These are phyloP conservation scores for Plectrocnemia conspersa DNA, from an alignment of 1,140 invertebrate species.

Conservation along the genomic window DNA sequence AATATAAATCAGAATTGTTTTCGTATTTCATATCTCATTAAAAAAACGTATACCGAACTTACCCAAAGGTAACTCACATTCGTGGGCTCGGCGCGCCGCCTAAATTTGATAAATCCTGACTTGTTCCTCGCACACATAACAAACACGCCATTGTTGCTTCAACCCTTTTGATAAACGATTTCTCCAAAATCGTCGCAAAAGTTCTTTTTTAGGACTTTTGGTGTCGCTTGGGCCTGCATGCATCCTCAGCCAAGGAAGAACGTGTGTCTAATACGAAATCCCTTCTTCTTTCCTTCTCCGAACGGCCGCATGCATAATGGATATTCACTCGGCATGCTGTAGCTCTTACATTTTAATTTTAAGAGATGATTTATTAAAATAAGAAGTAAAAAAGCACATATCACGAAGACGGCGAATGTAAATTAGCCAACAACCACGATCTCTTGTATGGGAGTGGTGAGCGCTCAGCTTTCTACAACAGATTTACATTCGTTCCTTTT, in stretches of 20 bases:
- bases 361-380: slow-evolving; percentile 28
- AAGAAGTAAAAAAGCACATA: slow-evolving; percentile 21
- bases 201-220: no score
- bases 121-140: no score
- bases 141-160: no score
- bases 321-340: slow-evolving; percentile 19
- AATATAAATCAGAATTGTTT: no score
- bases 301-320: slow-evolving; percentile 30
- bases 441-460: slow-evolving; percentile 9
- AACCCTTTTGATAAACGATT: no score
- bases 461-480: slow-evolving; percentile 9
- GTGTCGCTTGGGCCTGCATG: no score
- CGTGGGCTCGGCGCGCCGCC: no score
- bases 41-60: no score
- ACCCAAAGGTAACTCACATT: no score
- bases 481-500: slow-evolving; percentile 25
- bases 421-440: slow-evolving; percentile 30
- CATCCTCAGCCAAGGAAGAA: background rate
- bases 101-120: no score
- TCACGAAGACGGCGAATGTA: slow-evolving; percentile 33
- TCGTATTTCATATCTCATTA: no score
- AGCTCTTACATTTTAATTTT: slow-evolving; percentile 33
- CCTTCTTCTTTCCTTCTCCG: slow-evolving; percentile 17
- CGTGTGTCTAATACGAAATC: slow-evolving; percentile 28
- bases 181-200: no score